phyloP scores from a whole-genome alignment of 2,797 vertebrate species.

The Myotis daubentonii region DNA sequence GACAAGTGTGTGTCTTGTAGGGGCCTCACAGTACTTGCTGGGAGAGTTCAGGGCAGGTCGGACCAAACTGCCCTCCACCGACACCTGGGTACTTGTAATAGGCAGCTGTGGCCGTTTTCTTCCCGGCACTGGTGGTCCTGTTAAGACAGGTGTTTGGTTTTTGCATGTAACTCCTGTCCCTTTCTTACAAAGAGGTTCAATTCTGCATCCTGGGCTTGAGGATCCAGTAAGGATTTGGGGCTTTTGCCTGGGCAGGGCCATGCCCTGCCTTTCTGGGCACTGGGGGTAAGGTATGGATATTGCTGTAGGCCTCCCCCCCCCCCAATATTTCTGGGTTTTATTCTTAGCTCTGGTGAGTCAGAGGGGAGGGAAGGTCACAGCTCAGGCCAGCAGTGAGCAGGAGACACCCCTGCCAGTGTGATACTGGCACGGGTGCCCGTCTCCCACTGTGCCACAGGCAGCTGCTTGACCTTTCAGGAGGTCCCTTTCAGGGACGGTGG shows the following conservation, averaged over 20 bases:
- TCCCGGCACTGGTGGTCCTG: accelerated
- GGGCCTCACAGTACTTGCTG: accelerated
- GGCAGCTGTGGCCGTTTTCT: not conserved
- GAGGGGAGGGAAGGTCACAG: not conserved
- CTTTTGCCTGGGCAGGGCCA: not conserved
- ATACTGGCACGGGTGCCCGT: not conserved
- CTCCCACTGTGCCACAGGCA: not conserved
- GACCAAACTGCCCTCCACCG: not conserved
- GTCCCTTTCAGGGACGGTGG: not conserved
- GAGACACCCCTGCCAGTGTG: not conserved
- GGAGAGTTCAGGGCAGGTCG: not conserved
- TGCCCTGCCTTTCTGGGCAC: not conserved
- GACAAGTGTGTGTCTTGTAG: not conserved
- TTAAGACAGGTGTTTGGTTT: not conserved
- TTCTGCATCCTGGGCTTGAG: not conserved
- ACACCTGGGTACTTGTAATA: not conserved
- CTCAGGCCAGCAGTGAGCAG: not conserved
- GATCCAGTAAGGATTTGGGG: not conserved
- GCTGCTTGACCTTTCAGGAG: not conserved
- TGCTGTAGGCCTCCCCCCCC: accelerated
- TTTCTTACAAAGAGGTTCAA: not conserved
- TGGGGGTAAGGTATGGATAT: not conserved
- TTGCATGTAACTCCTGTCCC: not conserved
- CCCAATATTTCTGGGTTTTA: not conserved
- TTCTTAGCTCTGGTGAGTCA: conserved; percentile 50